Evolutionary conservation across 2,888 invertebrate species (phyloP).

Genomic region (Drosophila lutescens): DNA sequence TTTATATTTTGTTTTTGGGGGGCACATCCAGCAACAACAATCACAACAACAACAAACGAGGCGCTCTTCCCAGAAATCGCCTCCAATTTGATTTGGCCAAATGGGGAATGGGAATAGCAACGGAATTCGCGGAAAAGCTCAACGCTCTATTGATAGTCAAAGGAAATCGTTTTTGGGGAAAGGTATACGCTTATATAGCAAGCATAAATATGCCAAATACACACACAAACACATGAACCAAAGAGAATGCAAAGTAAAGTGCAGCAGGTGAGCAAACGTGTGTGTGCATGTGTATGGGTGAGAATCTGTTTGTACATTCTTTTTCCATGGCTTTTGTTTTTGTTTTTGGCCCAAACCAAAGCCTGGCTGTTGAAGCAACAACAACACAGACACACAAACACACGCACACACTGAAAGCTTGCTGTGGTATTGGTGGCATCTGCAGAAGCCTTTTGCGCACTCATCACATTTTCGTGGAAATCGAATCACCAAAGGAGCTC

Average conservation of each 20-base stretch:
- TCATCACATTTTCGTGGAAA: constrained; percentile 83
- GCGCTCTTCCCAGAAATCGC: constrained; percentile 31
- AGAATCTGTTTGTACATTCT: constrained; percentile 45
- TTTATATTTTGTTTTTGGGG: constrained; percentile 31
- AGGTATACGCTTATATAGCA: constrained; percentile 16
- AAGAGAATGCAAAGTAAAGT: constrained; percentile 66
- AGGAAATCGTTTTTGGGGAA: constrained; percentile 36
- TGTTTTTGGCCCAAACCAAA: constrained; percentile 40
- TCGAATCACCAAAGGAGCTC: constrained; percentile 52
- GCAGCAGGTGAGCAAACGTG: constrained; percentile 64
- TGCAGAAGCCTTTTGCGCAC: constrained; percentile 80
- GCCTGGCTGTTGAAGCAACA: constrained; percentile 52
- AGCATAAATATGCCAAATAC: constrained; percentile 44
- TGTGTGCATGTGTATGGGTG: constrained; percentile 42
- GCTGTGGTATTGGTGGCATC: constrained; percentile 54
- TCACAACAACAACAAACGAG: constrained; percentile 36
- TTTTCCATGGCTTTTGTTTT: constrained; percentile 43
- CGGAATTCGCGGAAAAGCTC: constrained; percentile 28
- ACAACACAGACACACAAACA: constrained; percentile 54
- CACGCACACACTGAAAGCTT: constrained; percentile 39
- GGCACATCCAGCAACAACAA: constrained; percentile 21
- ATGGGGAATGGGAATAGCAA: not conserved
- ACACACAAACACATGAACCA: not conserved
- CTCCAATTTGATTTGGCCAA: constrained; percentile 35
- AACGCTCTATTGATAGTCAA: constrained; percentile 34